Base-by-base conservation (phyloP, 2,797 vertebrate species). In the Streptopelia turtur region DNA sequence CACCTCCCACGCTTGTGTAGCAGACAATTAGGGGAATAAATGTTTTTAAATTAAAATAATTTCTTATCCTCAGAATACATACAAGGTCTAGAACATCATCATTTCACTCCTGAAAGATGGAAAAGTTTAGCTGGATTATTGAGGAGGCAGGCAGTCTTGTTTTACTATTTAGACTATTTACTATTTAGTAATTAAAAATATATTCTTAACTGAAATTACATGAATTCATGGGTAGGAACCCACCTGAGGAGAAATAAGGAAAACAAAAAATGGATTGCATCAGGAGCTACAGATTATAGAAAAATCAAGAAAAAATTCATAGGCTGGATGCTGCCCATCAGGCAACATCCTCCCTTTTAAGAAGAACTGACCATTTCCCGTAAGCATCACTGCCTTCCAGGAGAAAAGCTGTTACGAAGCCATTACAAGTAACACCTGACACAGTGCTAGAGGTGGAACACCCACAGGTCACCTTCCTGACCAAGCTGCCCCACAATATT, bases 401-500 rank as follows among this genome's bases (percentile, higher is more conserved):
- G 5, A 81, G 50, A 75, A 83, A 61, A 74, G 39, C 64, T 77
- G 64, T 56, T 63, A 74, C 25, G 63, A 81, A 74, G 47, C n/a
- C 80, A 72, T 55, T 69, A 35, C 17, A 72, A 20, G 59, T 33
- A 86, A 43, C 30, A 76, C 13, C 22, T 24, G 50, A 79, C 16
- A 55, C 0, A 0, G 47, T 60, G 33, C 53, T 68, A 59, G n/a
- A 68, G 37, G 35, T 4, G 25, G 47, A 90, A 91, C 24, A 82
- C 14, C 30, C 33, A 55, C 33, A 39, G 55, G 49, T 72, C 47
- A 93, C 30, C 33, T 33, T 69, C 24, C 77, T 49, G 47, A 81
- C 31, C n/a, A 79, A 68, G 31, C 3, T 5, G 1, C 6, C 24
- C 60, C 56, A n/a, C 0, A 0, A 4, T 53, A 70, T 49, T 60